phyloP scores from a whole-genome alignment of 2,797 vertebrate genomes.

The Chanos chanos region DNA sequence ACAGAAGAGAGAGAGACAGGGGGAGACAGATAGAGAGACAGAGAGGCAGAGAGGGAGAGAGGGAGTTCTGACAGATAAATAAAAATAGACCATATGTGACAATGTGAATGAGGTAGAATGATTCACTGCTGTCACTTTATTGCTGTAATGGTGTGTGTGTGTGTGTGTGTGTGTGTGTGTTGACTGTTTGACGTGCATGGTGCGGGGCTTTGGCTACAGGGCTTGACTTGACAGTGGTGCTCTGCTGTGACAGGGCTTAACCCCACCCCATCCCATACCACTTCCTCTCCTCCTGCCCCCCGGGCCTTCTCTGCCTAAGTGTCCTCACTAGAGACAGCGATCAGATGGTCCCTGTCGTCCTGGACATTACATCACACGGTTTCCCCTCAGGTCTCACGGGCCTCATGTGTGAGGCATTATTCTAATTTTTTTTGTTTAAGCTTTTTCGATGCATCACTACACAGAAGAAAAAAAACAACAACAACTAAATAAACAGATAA shows the following conservation, averaged over 20 bases:
- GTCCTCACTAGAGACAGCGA: slow-evolving; percentile 77
- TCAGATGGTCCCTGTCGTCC: slow-evolving; percentile 82
- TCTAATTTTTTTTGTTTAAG: slow-evolving; percentile 84
- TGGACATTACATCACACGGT: slow-evolving; percentile 84
- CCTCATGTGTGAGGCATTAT: slow-evolving; percentile 81
- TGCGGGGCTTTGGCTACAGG: slow-evolving; percentile 18
- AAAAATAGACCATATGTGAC: not conserved
- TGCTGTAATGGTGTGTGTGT: not conserved
- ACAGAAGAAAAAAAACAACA: slow-evolving; percentile 67
- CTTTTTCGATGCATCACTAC: slow-evolving; percentile 85
- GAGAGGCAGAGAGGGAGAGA: not conserved
- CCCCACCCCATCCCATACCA: slow-evolving; percentile 9
- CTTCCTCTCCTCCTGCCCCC: not conserved
- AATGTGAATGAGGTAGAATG: not conserved
- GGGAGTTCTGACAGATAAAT: no score
- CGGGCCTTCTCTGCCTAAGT: slow-evolving; percentile 57
- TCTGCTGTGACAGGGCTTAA: slow-evolving; percentile 18
- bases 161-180: not conserved
- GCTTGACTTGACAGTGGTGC: slow-evolving; percentile 18
- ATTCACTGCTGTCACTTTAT: slow-evolving; percentile 10
- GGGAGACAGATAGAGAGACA: not conserved
- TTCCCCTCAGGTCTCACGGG: slow-evolving; percentile 76
- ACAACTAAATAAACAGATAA: slow-evolving; percentile 72
- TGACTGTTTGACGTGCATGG: slow-evolving; percentile 50
- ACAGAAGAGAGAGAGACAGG: no score